Base-by-base conservation (phyloP, 2,888 invertebrate species). In the Himalopsyche tibetana region DNA sequence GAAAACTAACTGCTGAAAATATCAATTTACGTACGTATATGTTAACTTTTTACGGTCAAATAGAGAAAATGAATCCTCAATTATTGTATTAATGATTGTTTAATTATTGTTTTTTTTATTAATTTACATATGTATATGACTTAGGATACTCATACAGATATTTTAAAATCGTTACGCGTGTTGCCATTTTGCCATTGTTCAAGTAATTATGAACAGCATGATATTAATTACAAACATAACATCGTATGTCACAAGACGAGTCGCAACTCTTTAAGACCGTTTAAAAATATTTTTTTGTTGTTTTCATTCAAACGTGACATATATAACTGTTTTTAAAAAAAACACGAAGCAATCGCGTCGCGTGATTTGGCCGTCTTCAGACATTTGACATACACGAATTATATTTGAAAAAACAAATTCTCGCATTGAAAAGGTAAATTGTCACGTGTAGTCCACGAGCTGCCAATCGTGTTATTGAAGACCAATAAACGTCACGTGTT, bases 191-290 rank as follows among this genome's bases (percentile, higher is more conserved):
- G 51, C 51, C 12, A 51, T 51, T 15, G 15, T 51, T 15, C 5
- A 51, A 5, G 15, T 51, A 15, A 51, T 51, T 51, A 63, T 9
- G 28, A 63, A 19, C 9, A 63, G 19, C 63, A 63, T 6, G 19
- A 63, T 63, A 63, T 63, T 63, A 63, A 63, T 63, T 63, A 63
- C 63, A 63, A 63, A 63, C 19, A 63, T 63, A 63, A 19, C 63
- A 63, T 63, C 63, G 19, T 28, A n/a, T 19, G 63, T 63, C 63
- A 63, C 63, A 51, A 15, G 19, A 28, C 28, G 19, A 9, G 63
- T 19, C 0, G 63, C 63, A 63, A 63, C 19, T 3, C 5, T 63
- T 63, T 11, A n/a, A 9, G 19, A 19, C 5, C 15, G 19, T 4
- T 19, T 63, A 63, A 63, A 63, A 63, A 63, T 63, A 63, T 9